phyloP scores from a whole-genome alignment of 2,888 invertebrate species.

The Gryllus longicercus region DNA sequence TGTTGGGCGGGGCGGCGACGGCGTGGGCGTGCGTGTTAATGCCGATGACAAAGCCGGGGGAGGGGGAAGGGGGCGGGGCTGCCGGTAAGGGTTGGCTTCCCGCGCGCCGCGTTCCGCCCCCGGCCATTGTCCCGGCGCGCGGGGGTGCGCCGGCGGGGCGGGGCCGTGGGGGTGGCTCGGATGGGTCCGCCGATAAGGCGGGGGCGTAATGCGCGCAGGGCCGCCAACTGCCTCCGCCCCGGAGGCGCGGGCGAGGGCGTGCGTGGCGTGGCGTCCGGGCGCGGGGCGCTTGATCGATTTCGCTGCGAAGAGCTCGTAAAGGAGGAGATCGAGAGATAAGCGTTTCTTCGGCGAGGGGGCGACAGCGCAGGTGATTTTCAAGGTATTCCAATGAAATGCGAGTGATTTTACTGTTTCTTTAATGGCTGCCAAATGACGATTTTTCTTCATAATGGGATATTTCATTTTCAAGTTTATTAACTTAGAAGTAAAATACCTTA shows the following conservation, averaged over 20 bases:
- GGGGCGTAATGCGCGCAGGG: not conserved
- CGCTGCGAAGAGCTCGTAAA: not conserved
- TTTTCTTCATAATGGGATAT: too few species aligned
- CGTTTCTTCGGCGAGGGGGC: not conserved
- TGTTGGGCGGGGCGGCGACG: not conserved
- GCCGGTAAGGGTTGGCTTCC: not conserved
- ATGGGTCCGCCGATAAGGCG: conserved; percentile 11
- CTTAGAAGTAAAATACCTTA: too few species aligned
- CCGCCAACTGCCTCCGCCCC: conserved; percentile 1
- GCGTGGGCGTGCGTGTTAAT: not conserved
- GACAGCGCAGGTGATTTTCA: not conserved
- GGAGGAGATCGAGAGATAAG: conserved; percentile 6
- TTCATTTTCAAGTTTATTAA: too few species aligned
- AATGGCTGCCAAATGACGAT: too few species aligned
- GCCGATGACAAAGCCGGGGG: not conserved
- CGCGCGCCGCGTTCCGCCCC: not conserved
- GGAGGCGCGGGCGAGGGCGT: not conserved
- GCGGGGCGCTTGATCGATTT: not conserved
- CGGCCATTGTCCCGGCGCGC: not conserved
- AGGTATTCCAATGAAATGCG: too few species aligned
- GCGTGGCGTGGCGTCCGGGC: not conserved
- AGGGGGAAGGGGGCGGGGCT: not conserved
- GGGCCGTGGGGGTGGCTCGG: not conserved
- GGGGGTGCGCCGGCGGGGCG: not conserved
- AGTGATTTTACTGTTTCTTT: too few species aligned